Percentiles rank a stretch among this genome's conserved stretches.
phyloP scores from a whole-genome alignment of 2,797 vertebrate species.

The Scolopax rusticola region DNA sequence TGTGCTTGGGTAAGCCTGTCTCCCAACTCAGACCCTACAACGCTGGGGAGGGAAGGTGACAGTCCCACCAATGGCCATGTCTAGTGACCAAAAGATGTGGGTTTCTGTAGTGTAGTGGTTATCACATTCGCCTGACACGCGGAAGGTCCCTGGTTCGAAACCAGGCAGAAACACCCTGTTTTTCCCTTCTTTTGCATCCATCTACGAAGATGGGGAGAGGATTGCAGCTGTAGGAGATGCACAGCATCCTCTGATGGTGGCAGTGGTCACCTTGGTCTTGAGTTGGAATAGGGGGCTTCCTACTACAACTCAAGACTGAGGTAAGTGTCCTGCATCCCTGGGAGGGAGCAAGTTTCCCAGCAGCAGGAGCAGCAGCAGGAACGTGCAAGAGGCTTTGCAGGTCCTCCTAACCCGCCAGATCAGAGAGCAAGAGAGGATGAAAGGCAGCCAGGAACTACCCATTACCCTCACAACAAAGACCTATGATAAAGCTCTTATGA shows the following conservation, averaged over 20 bases:
- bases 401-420: constrained; percentile 38
- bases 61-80: rapidly evolving
- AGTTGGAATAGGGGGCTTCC: background rate
- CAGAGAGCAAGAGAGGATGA: constrained; percentile 65
- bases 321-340: background rate
- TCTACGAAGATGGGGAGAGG: background rate
- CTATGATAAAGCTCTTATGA: constrained; percentile 70
- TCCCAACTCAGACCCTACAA: rapidly evolving
- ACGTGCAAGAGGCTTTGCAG: background rate
- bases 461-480: constrained; percentile 74
- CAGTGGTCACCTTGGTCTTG: background rate
- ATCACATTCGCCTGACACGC: constrained; percentile 49
- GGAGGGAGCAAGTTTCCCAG: background rate
- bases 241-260: background rate
- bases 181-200: background rate
- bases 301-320: background rate
- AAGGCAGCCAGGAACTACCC: constrained; percentile 68
- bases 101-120: constrained; percentile 71
- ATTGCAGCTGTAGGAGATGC: background rate
- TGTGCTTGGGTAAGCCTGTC: rapidly evolving
- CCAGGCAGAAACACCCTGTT: background rate
- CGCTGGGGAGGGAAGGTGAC: background rate
- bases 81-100: rapidly evolving
- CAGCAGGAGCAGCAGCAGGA: background rate
- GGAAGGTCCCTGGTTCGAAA: constrained; percentile 68